Evolutionary conservation across 1,140 invertebrate genomes (phyloP), one percentile per base, ranked within the genome.

Genomic region (Amyelois transitella): DNA sequence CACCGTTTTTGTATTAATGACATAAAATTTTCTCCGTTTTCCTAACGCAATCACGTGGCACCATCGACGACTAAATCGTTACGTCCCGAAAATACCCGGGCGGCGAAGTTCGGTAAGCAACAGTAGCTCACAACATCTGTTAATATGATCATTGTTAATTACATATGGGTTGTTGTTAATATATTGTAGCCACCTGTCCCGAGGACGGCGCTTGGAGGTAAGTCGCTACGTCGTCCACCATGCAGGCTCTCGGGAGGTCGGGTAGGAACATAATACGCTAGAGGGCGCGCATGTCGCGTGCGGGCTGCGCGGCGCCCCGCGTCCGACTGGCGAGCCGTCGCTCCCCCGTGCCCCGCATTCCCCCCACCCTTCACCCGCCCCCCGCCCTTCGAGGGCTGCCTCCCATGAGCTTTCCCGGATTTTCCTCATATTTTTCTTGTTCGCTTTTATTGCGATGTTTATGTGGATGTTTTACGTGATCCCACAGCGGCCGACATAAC

Each of bases 131-230:
- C 84, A 87, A 87, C 84, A 87, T 83, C 81, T 87, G 84, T 87
- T 87, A 87, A 87, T 87, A 85, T 85, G 77, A 85, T 84, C 82
- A 86, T 85, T 85, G 84, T 87, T 87, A 87, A 87, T 87, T 87
- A 87, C 84, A 87, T 87, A 87, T 87, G 79, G 82, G 79, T 77
- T 81, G 81, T 85, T 83, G 81, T 85, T 85, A 84, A 82, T 78
- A 81, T 77, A 78, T 77, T 84, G 78, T 86, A 86, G 81, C 82
- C 81, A 87, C 84, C 84, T 87, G 84, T 87, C 84, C 84, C 82
- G 84, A 84, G 76, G 84, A 86, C 77, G 84, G 84, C 75, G 84
- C 82, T 84, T 86, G 82, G 50, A 86, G 80, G 75, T 87, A 86
- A 56, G 84, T 87, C 61, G 84, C 81, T 79, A 87, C 84, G 84